These are phyloP conservation scores for Orthonychiurus folsomi DNA, from an alignment of 2,888 invertebrate genomes.

Conservation along the genomic window DNA sequence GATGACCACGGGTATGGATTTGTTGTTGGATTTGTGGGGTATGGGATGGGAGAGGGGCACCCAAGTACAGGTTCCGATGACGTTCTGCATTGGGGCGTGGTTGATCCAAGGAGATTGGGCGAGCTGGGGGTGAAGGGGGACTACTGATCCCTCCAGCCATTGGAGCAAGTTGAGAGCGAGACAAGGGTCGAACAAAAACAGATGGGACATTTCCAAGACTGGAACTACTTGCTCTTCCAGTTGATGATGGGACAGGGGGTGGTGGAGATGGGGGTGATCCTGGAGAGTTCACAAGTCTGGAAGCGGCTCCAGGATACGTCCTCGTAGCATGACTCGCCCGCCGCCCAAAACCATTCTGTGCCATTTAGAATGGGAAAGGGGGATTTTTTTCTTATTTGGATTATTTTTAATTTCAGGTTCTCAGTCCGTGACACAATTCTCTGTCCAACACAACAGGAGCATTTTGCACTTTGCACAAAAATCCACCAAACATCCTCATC, in stretches of 20 bases:
- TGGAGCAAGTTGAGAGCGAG: slow-evolving; percentile 36
- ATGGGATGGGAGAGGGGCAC: slow-evolving; percentile 54
- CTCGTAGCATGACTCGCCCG: slow-evolving; percentile 33
- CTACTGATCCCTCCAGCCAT: neutral
- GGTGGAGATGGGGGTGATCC: slow-evolving; percentile 42
- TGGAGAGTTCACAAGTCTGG: slow-evolving; percentile 24
- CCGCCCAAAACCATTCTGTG: slow-evolving; percentile 39
- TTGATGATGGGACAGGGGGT: slow-evolving; percentile 49
- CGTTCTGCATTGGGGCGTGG: slow-evolving; percentile 80
- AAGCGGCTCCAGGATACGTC: slow-evolving; percentile 39
- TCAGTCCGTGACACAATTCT: neutral
- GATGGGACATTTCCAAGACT: slow-evolving; percentile 33
- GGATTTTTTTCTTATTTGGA: neutral
- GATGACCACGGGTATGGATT: slow-evolving; percentile 5
- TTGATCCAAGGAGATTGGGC: slow-evolving; percentile 52
- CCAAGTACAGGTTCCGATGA: slow-evolving; percentile 86
- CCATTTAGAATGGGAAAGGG: slow-evolving; percentile 31
- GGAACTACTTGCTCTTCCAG: slow-evolving; percentile 36
- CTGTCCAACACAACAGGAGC: neutral
- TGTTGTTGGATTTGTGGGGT: slow-evolving; percentile 14
- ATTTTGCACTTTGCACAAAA: neutral
- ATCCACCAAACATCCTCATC: neutral
- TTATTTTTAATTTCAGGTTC: neutral
- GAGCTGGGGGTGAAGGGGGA: slow-evolving; percentile 33
- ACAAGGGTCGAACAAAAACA: slow-evolving; percentile 38